These are phyloP conservation scores for Lysandra bellargus DNA, from an alignment of 2,888 invertebrate genomes.

Conservation along the genomic window DNA sequence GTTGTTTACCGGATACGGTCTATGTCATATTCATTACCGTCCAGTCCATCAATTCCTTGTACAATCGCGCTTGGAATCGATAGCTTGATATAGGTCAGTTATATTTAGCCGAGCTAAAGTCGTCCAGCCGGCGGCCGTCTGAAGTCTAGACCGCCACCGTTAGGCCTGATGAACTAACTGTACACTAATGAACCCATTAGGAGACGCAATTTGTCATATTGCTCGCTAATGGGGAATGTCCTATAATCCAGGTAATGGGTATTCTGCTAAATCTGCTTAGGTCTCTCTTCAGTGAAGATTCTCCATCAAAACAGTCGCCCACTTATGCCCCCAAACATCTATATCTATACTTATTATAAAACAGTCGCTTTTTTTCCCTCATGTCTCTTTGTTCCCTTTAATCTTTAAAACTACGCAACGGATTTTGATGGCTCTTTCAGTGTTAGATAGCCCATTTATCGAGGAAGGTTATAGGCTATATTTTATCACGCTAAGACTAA, in stretches of 20 bases:
- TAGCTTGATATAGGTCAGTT: background rate
- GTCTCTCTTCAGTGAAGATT: background rate
- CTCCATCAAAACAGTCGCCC: background rate
- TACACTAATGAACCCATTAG: background rate
- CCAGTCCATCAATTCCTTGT: background rate
- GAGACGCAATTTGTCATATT: background rate
- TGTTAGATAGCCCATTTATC: too few species aligned
- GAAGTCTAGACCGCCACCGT: conserved; percentile 4
- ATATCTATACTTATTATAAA: too few species aligned
- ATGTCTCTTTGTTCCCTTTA: too few species aligned
- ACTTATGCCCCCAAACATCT: background rate
- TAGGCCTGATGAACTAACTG: conserved; percentile 7
- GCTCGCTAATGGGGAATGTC: background rate
- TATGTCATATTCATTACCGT: background rate
- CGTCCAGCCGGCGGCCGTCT: background rate
- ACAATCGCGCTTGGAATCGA: background rate
- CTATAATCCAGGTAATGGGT: background rate
- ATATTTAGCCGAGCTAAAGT: conserved; percentile 8
- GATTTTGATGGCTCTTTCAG: too few species aligned
- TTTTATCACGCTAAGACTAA: too few species aligned
- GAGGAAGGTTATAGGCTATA: too few species aligned
- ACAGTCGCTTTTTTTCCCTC: too few species aligned
- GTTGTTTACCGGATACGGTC: too few species aligned
- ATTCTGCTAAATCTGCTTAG: background rate
- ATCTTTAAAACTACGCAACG: too few species aligned